Conservation (phyloP, 1,140 invertebrate species). For the Bicyclus anynana region DNA sequence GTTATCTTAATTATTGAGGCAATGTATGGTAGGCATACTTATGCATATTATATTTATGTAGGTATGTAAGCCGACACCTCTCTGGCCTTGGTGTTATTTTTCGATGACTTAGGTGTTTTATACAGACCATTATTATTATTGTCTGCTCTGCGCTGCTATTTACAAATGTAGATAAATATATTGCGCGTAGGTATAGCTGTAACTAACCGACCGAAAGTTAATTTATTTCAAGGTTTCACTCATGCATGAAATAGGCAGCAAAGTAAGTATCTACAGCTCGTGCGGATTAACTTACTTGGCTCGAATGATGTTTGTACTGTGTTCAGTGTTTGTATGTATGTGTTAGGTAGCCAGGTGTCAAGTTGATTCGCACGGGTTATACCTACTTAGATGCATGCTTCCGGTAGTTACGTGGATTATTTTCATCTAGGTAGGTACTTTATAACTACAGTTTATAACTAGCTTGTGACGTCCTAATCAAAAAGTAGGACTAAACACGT, state of each 20-base stretch:
- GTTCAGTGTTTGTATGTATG: no score
- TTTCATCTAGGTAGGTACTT: no score
- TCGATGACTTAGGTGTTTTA: neutral
- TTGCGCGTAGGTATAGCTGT: neutral
- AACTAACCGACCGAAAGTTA: neutral
- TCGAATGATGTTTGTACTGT: no score
- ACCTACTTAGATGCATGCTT: neutral
- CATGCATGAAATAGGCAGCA: neutral
- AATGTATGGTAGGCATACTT: neutral
- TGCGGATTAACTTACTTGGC: no score
- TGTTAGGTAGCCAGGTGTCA: no score
- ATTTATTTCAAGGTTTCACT: constrained; percentile 12
- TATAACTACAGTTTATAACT: no score
- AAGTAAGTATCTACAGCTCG: neutral
- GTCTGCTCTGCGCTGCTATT: neutral
- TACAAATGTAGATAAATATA: neutral
- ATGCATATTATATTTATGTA: neutral
- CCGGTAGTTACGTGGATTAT: no score
- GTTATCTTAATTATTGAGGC: no score
- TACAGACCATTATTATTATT: neutral
- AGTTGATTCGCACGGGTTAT: no score
- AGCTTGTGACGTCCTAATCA: no score
- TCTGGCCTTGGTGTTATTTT: neutral
- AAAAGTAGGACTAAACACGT: no score
- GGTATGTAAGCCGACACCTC: neutral